A percentile compares a stretch with the other conserved stretches of the same genome.
These are phyloP conservation scores for Ophion obscuratus DNA, from an alignment of 2,888 invertebrate genomes.

Conservation along the genomic window DNA sequence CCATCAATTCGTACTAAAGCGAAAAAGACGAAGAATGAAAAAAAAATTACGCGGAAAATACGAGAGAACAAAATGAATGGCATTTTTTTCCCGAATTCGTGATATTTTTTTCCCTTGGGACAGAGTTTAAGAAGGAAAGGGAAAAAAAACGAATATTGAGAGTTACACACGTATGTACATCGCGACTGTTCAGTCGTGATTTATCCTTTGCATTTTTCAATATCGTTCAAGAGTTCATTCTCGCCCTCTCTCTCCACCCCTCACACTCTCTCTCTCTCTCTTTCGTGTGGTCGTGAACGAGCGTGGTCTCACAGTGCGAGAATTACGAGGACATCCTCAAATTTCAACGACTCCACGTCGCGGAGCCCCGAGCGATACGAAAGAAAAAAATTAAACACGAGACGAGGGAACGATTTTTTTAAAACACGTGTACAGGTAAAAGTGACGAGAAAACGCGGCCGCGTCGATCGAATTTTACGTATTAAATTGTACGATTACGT, in stretches of 20 bases:
- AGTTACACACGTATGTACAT: conserved; percentile 11
- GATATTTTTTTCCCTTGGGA: conserved; percentile 36
- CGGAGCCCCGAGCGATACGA: background rate
- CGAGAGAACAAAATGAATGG: conserved; percentile 22
- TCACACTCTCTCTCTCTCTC: conserved; percentile 4
- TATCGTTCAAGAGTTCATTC: conserved; percentile 38
- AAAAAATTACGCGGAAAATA: background rate
- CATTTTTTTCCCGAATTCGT: conserved; percentile 53
- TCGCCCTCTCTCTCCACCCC: conserved; percentile 1
- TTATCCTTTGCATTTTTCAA: conserved; percentile 55
- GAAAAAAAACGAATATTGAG: background rate
- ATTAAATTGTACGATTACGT: conserved; percentile 6
- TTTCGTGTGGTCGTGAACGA: background rate
- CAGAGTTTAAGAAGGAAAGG: conserved; percentile 20
- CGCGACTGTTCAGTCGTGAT: conserved; percentile 33
- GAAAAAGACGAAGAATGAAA: background rate
- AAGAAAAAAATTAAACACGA: background rate
- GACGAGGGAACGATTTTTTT: conserved; percentile 7
- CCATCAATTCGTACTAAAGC: conserved; percentile 39
- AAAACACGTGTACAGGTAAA: conserved; percentile 6
- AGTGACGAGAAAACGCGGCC: background rate
- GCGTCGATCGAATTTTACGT: conserved; percentile 44
- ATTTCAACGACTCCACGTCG: conserved; percentile 1
- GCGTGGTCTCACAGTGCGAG: background rate
- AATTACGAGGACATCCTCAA: background rate